Evolutionary conservation across 2,888 invertebrate species (phyloP).

Genomic region (Harmothoe impar): DNA sequence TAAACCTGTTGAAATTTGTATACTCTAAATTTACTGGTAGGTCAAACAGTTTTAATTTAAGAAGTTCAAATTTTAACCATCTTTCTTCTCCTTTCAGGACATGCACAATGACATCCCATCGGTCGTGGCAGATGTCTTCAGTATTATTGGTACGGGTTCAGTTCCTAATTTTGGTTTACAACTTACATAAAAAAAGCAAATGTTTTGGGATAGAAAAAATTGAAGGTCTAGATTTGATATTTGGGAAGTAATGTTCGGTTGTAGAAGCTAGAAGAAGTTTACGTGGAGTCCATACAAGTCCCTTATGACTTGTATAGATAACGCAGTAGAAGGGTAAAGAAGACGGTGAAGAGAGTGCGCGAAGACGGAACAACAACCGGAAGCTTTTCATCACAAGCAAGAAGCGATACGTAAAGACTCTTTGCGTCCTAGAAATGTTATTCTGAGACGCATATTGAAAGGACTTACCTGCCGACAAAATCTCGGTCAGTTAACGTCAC

Average conservation of each 20-base stretch:
- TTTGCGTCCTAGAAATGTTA: not conserved
- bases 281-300: slow-evolving; percentile 32
- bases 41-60: too few species aligned
- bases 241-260: slow-evolving; percentile 52
- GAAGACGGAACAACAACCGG: not conserved
- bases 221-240: slow-evolving; percentile 12
- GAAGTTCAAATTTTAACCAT: too few species aligned
- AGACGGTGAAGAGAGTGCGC: not conserved
- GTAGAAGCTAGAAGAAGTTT: slow-evolving; percentile 51
- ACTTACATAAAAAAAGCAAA: slow-evolving; percentile 30
- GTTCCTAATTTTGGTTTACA: slow-evolving; percentile 58
- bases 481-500: too few species aligned
- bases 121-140: slow-evolving; percentile 92
- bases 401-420: not conserved
- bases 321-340: not conserved
- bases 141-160: slow-evolving; percentile 87
- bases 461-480: too few species aligned
- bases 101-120: slow-evolving; percentile 92
- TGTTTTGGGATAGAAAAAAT: slow-evolving; percentile 48
- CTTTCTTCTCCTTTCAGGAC: slow-evolving; percentile 86
- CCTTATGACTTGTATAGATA: slow-evolving; percentile 5
- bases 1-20: too few species aligned
- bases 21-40: too few species aligned
- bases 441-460: not conserved
- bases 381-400: not conserved